A percentile compares a stretch with the other conserved stretches of the same genome.
These are phyloP conservation scores for Mormyrops attenuatus DNA, from an alignment of 2,797 vertebrate species.

Conservation along the genomic window DNA sequence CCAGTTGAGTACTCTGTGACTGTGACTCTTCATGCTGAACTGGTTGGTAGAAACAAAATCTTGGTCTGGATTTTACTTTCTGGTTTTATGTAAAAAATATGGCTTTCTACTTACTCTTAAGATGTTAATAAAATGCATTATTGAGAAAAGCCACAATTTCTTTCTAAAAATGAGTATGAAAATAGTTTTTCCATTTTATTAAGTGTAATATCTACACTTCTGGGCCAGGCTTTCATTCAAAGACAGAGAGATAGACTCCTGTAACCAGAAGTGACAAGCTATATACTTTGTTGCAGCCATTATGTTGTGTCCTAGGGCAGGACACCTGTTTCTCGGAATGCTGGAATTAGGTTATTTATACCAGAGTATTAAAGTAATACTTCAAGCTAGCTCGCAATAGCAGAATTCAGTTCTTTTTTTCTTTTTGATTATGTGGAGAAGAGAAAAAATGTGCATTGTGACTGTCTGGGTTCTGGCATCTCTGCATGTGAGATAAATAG, in stretches of 20 bases:
- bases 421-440: slow-evolving; percentile 38
- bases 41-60: not conserved
- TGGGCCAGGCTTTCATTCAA: slow-evolving; percentile 86
- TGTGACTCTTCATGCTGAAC: not conserved
- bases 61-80: not conserved
- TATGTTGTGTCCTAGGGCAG: slow-evolving; percentile 87
- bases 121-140: not conserved
- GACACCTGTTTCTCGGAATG: slow-evolving; percentile 84
- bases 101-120: not conserved
- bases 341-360: slow-evolving; percentile 99
- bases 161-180: slow-evolving; percentile 26
- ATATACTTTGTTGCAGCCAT: slow-evolving; percentile 96
- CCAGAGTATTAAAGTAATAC: slow-evolving; percentile 99
- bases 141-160: not conserved
- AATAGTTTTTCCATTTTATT: slow-evolving; percentile 87
- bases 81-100: not conserved
- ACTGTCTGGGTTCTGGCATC: not conserved
- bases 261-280: slow-evolving; percentile 96
- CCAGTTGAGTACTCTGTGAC: not conserved
- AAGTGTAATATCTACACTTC: slow-evolving; percentile 91
- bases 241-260: slow-evolving; percentile 79
- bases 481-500: not conserved
- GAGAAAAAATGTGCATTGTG: slow-evolving; percentile 26
- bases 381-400: slow-evolving; percentile 97
- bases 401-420: slow-evolving; percentile 46